phyloP scores from a whole-genome alignment of 2,888 invertebrate genomes.

The Sarcophaga subvicina region DNA sequence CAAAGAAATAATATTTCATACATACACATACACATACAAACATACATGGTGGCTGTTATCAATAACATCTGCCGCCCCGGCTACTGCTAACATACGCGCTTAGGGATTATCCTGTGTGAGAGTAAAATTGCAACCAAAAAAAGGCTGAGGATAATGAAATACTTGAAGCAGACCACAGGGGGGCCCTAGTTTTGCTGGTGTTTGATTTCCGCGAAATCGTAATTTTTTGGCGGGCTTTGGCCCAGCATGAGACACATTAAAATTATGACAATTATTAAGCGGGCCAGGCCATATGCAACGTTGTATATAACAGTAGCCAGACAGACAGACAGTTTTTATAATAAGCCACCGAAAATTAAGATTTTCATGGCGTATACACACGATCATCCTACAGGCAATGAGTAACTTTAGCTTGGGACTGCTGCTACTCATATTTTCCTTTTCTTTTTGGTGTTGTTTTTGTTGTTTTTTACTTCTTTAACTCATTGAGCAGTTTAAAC shows the following conservation, averaged over 20 bases:
- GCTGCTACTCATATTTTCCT: no score
- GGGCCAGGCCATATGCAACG: constrained; percentile 58
- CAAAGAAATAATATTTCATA: constrained; percentile 59
- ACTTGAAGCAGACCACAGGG: constrained; percentile 64
- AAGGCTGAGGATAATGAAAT: constrained; percentile 62
- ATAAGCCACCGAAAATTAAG: constrained; percentile 58
- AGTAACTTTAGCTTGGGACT: no score
- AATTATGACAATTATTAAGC: constrained; percentile 80
- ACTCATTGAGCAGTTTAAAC: constrained; percentile 59
- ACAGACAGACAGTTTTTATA: constrained; percentile 31
- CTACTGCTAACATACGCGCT: constrained; percentile 63
- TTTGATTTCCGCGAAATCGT: constrained; percentile 71
- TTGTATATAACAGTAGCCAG: constrained; percentile 65
- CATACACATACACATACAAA: not conserved
- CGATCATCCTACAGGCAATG: no score
- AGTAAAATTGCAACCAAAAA: not conserved
- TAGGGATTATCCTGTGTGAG: constrained; percentile 60
- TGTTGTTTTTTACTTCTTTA: not conserved
- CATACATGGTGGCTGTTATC: constrained; percentile 47
- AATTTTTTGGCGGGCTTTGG: constrained; percentile 58
- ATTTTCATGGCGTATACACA: constrained; percentile 16
- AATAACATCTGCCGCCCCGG: constrained; percentile 67
- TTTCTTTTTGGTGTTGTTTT: no score
- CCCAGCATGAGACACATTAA: constrained; percentile 74
- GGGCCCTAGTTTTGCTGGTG: constrained; percentile 31